Evolutionary conservation across 2,113 vertebrate genomes (phyloP).

Genomic region (Oncorhynchus tshawytscha): DNA sequence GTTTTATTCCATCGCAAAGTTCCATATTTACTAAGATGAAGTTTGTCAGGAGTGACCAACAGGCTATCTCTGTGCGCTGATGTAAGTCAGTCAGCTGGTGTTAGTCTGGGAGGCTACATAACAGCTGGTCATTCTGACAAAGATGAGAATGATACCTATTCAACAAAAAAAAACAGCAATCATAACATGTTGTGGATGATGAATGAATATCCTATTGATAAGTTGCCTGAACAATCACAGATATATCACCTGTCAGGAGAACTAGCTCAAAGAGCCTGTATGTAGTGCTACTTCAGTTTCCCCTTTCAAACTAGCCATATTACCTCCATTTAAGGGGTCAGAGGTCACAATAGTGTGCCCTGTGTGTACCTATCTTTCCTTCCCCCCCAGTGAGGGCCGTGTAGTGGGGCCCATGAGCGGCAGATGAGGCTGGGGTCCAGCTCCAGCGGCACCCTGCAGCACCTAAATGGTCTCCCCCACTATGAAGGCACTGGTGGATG

Average conservation of each 20-base stretch:
- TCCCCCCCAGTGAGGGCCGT: slow-evolving; percentile 27
- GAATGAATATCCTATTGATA: not conserved
- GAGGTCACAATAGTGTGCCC: not conserved
- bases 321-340: not conserved
- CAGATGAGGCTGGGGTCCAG: slow-evolving; percentile 37
- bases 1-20: not conserved
- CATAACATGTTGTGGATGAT: not conserved
- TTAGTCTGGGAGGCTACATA: no score
- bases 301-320: not conserved
- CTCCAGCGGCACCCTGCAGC: slow-evolving; percentile 17
- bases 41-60: not conserved
- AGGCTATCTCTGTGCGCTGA: no score
- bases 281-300: not conserved
- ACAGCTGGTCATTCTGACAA: not conserved
- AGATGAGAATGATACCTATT: not conserved
- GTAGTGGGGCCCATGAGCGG: slow-evolving; percentile 28
- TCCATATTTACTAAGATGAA: not conserved
- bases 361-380: not conserved
- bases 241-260: not conserved
- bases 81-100: not conserved
- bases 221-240: not conserved
- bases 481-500: slow-evolving; percentile 77
- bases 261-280: no score
- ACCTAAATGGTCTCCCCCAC: slow-evolving; percentile 73
- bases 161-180: not conserved